phyloP scores from a whole-genome alignment of 2,797 vertebrate species.

The Enoplosus armatus region DNA sequence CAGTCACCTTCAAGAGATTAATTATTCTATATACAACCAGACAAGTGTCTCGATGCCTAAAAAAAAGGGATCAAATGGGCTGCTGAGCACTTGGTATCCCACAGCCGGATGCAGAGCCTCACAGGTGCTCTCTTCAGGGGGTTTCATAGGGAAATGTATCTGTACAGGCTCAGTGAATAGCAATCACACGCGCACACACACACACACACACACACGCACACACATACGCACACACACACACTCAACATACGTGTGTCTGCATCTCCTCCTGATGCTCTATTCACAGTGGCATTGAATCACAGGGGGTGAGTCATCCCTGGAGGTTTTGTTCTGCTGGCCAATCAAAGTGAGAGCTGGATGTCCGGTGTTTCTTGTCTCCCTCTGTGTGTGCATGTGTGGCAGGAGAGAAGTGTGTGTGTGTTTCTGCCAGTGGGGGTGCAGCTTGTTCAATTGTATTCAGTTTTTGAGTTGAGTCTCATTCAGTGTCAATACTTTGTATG shows the following conservation, averaged over 20 bases:
- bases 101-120: conserved; percentile 37
- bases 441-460: conserved; percentile 18
- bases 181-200: conserved; percentile 50
- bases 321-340: conserved; percentile 68
- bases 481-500: not conserved
- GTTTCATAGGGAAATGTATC: conserved; percentile 74
- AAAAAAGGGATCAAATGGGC: conserved; percentile 36
- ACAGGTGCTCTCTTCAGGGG: conserved; percentile 63
- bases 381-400: conserved; percentile 30
- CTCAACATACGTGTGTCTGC: conserved; percentile 38
- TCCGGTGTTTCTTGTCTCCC: conserved; percentile 55
- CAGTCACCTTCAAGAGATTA: conserved; percentile 20
- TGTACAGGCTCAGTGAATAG: conserved; percentile 64
- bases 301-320: conserved; percentile 73
- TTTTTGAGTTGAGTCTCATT: conserved; percentile 19
- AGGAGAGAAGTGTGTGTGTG: conserved; percentile 20
- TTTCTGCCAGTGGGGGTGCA: conserved; percentile 5
- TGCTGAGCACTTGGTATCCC: conserved; percentile 33
- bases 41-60: not conserved
- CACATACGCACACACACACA: conserved; percentile 21
- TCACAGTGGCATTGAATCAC: conserved; percentile 70
- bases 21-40: conserved; percentile 12
- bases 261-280: conserved; percentile 62
- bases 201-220: conserved; percentile 18
- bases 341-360: conserved; percentile 64